Conservation (phyloP, 2,888 invertebrate species). For the Scaptomyza reducta region DNA sequence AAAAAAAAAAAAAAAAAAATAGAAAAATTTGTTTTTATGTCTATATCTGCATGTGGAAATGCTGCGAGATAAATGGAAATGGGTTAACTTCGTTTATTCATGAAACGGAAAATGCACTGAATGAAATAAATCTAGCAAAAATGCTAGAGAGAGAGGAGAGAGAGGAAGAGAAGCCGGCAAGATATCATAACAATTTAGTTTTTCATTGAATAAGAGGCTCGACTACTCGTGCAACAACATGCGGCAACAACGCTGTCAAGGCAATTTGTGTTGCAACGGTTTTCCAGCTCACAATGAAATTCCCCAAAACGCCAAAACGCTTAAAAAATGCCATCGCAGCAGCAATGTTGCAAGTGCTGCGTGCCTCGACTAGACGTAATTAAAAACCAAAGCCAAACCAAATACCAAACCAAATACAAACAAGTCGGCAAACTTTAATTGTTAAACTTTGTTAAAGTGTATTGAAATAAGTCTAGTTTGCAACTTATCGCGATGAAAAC, state of each 20-base stretch:
- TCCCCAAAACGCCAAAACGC: constrained; percentile 11
- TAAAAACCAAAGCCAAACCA: constrained; percentile 19
- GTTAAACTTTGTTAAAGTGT: constrained; percentile 15
- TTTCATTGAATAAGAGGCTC: constrained; percentile 41
- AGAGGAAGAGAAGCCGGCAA: background rate
- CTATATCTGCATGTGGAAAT: constrained; percentile 27
- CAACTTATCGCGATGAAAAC: constrained; percentile 2
- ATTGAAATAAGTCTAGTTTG: constrained; percentile 1
- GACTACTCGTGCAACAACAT: constrained; percentile 18
- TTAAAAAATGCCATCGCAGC: constrained; percentile 19
- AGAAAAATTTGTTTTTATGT: constrained; percentile 43
- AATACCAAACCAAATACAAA: constrained; percentile 3
- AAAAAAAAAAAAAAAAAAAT: constrained; percentile 28
- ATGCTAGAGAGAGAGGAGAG: background rate
- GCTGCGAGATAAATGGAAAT: constrained; percentile 62
- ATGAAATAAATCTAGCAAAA: constrained; percentile 48
- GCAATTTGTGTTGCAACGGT: constrained; percentile 52
- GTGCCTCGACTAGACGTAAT: constrained; percentile 42
- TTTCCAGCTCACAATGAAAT: constrained; percentile 24
- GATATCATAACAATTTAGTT: constrained; percentile 48
- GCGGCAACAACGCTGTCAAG: constrained; percentile 56
- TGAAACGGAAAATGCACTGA: constrained; percentile 32
- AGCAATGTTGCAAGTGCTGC: constrained; percentile 29
- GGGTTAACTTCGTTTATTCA: constrained; percentile 66
- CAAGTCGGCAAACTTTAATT: constrained; percentile 31